Conservation (phyloP, 2,797 vertebrate genomes). For the Megaceryle alcyon region DNA sequence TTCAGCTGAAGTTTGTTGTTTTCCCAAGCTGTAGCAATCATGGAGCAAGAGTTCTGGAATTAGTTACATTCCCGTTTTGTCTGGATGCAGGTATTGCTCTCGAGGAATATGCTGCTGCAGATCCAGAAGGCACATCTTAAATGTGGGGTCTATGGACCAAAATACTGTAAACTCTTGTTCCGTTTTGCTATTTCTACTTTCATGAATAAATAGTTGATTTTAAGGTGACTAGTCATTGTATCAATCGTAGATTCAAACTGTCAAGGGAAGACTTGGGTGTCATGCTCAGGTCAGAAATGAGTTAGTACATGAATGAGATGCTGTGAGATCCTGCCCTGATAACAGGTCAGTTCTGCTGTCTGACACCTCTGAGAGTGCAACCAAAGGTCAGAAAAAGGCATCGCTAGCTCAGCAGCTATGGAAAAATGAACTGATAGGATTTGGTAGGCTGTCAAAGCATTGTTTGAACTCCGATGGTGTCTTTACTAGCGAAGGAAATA, state of each 20-base stretch:
- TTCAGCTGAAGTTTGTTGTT: neutral
- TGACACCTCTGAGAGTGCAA: neutral
- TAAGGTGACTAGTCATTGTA: neutral
- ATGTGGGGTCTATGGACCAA: neutral
- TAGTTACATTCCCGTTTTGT: neutral
- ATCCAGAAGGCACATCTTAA: neutral
- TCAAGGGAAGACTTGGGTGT: neutral
- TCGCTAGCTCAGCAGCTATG: neutral
- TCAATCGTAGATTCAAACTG: neutral
- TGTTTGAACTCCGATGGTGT: slow-evolving; percentile 2
- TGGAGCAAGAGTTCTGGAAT: neutral
- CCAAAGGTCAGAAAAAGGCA: slow-evolving; percentile 7
- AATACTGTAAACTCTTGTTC: neutral
- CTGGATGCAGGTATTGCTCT: neutral
- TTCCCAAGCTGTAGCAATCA: neutral
- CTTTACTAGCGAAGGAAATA: neutral
- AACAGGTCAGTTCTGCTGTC: neutral
- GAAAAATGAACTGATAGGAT: neutral
- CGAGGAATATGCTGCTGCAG: neutral
- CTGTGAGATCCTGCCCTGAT: neutral
- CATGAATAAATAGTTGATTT: neutral
- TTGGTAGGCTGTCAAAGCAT: slow-evolving; percentile 1
- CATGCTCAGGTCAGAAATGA: neutral
- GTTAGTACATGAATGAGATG: neutral
- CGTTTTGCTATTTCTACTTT: neutral